Evolutionary conservation across 2,113 vertebrate genomes (phyloP).

Genomic region (Semicossyphus pulcher): DNA sequence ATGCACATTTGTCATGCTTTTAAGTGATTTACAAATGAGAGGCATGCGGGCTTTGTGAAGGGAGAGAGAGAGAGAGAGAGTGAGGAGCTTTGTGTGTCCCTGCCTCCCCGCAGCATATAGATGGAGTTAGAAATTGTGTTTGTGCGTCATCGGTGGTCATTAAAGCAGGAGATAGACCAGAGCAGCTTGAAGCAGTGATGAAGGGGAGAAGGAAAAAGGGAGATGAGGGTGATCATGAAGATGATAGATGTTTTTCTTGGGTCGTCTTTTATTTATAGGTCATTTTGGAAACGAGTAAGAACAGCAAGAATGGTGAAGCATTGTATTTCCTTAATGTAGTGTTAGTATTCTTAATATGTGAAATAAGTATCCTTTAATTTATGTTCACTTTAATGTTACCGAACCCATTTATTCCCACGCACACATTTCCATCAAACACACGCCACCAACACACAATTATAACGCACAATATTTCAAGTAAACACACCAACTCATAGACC

Average conservation of each 20-base stretch:
- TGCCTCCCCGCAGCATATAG: conserved; percentile 61
- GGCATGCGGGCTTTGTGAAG: conserved; percentile 73
- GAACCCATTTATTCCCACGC: conserved; percentile 36
- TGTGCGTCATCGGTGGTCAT: conserved; percentile 69
- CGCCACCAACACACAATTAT: conserved; percentile 6
- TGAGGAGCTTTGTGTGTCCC: conserved; percentile 70
- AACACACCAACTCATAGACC: conserved; percentile 5
- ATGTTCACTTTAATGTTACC: conserved; percentile 39
- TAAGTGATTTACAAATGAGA: conserved; percentile 80
- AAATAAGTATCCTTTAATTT: conserved; percentile 15
- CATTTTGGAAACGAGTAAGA: neutral
- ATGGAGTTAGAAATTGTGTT: conserved; percentile 63
- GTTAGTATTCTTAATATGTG: too few relatives aligned
- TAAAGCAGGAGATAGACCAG: conserved; percentile 64
- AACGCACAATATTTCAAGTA: conserved; percentile 18
- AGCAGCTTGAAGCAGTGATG: conserved; percentile 35
- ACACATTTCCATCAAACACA: neutral
- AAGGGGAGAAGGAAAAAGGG: neutral
- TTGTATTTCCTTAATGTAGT: too few relatives aligned
- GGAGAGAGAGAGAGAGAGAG: conserved; percentile 36
- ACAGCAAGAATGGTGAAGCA: neutral
- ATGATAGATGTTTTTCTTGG: conserved; percentile 13
- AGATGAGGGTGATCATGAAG: conserved; percentile 7
- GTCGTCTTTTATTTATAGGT: conserved; percentile 14
- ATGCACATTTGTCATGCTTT: conserved; percentile 81